These are phyloP conservation scores for Zaprionus africanus DNA, from an alignment of 1,140 invertebrate genomes.

Conservation along the genomic window DNA sequence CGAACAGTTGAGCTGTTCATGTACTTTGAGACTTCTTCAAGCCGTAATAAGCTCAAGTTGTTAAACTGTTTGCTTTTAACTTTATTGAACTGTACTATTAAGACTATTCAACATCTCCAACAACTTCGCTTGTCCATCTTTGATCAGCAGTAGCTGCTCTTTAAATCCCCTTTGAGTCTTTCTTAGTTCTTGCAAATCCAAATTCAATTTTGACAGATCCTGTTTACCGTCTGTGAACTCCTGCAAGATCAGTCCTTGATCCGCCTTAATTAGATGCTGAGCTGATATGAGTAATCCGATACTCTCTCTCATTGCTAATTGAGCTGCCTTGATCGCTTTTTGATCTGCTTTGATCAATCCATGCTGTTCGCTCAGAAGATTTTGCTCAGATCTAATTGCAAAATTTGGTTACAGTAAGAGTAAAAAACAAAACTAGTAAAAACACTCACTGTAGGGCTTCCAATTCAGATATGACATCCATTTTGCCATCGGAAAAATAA, in stretches of 20 bases:
- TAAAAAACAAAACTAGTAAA: too few species aligned
- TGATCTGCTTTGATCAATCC: not conserved
- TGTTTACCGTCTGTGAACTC: not conserved
- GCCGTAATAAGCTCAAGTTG: too few species aligned
- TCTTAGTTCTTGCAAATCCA: not conserved
- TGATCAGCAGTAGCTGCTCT: not conserved
- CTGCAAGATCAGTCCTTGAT: not conserved
- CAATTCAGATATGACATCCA: not conserved
- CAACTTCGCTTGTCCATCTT: not conserved
- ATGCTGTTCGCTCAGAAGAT: not conserved
- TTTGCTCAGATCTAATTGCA: not conserved
- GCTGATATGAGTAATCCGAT: not conserved
- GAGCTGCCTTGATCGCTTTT: not conserved
- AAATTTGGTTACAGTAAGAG: too few species aligned
- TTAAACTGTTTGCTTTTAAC: too few species aligned
- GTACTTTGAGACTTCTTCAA: too few species aligned
- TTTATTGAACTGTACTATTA: not conserved
- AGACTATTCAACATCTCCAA: not conserved
- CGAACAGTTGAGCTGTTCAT: too few species aligned
- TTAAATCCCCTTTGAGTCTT: not conserved
- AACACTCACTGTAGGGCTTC: not conserved
- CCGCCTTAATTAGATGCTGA: not conserved
- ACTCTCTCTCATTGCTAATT: not conserved
- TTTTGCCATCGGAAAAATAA: not conserved
- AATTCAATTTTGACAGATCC: not conserved